phyloP scores from a whole-genome alignment of 2,797 vertebrate species.

The Ambastaia sidthimunki region DNA sequence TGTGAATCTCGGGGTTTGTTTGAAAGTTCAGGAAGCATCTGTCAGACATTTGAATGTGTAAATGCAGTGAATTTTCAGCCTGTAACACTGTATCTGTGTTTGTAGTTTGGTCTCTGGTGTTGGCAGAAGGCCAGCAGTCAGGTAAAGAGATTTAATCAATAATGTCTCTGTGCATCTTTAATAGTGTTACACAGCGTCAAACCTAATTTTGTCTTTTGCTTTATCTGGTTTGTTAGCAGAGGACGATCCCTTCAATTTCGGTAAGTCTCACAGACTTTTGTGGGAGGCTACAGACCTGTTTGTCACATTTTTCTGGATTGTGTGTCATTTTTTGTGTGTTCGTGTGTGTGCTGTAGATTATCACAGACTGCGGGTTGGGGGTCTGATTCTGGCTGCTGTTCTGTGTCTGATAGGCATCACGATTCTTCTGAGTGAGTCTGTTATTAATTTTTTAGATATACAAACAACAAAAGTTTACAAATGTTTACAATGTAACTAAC shows the following conservation, averaged over 20 bases:
- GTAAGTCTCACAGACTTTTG: slow-evolving; percentile 63
- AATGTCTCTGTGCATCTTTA: not conserved
- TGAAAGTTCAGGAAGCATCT: not conserved
- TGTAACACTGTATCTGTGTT: not conserved
- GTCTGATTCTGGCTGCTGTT: slow-evolving; percentile 81
- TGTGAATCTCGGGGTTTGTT: not conserved
- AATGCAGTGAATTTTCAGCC: not conserved
- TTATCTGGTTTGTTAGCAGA: slow-evolving; percentile 57
- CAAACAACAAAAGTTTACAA: not conserved
- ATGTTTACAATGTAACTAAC: too few relatives aligned
- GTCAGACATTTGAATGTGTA: not conserved
- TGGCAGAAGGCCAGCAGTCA: slow-evolving; percentile 70
- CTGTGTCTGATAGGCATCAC: slow-evolving; percentile 85
- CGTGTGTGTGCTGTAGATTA: slow-evolving; percentile 70
- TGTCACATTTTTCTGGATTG: not conserved
- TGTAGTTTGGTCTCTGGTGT: slow-evolving; percentile 76
- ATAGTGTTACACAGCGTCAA: not conserved
- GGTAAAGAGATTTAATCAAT: slow-evolving; percentile 56
- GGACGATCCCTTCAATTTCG: slow-evolving; percentile 78
- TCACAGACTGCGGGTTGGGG: slow-evolving; percentile 80
- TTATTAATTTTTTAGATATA: not conserved
- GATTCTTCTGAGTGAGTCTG: slow-evolving; percentile 81
- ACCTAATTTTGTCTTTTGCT: slow-evolving; percentile 33
- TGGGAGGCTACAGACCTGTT: slow-evolving; percentile 69
- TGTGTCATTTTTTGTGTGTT: not conserved